These are phyloP conservation scores for Hydropotes inermis DNA, from an alignment of 2,113 vertebrate genomes.

Conservation along the genomic window DNA sequence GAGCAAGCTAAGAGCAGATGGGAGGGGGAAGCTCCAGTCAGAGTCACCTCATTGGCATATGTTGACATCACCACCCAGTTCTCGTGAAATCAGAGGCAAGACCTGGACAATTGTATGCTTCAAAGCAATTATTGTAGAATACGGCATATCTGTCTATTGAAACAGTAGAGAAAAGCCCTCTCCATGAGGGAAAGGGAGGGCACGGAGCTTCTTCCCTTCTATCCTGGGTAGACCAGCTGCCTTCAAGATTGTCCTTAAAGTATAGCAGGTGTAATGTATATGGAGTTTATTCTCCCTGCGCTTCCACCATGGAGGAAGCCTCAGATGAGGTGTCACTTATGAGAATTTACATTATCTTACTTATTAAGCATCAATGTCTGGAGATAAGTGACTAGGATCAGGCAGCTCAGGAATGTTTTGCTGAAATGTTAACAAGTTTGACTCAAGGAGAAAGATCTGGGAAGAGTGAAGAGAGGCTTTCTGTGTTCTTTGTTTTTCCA, in stretches of 20 bases:
- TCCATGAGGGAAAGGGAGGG: background rate
- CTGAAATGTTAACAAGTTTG: background rate
- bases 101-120: background rate
- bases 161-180: background rate
- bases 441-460: background rate
- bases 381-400: background rate
- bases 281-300: background rate
- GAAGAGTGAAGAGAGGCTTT: background rate
- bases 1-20: constrained; percentile 79
- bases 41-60: background rate
- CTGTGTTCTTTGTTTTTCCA: background rate
- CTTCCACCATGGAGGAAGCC: background rate
- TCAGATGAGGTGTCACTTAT: background rate
- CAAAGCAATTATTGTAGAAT: background rate
- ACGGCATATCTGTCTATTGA: background rate
- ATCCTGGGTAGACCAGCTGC: no score
- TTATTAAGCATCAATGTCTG: background rate
- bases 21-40: background rate
- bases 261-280: background rate
- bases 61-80: background rate
- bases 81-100: background rate
- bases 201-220: background rate
- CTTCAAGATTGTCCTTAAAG: background rate
- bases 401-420: background rate
- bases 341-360: background rate